Conservation (phyloP, 2,113 vertebrate genomes). For the Lampris megalopsis region DNA sequence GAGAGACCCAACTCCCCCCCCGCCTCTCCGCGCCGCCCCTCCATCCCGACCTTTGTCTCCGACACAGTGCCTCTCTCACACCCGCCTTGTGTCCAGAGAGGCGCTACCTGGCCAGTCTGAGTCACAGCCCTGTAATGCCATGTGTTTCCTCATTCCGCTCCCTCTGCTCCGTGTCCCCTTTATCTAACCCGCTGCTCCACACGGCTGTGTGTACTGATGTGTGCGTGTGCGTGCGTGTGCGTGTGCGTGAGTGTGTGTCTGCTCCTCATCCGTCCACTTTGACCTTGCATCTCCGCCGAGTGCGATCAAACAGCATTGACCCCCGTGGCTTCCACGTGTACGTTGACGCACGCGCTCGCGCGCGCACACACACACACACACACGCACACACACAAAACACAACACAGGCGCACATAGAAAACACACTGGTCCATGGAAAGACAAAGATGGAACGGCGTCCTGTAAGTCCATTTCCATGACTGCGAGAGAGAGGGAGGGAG, state of each 20-base stretch:
- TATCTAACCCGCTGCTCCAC: slow-evolving; percentile 61
- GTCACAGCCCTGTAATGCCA: slow-evolving; percentile 62
- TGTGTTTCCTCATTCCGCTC: slow-evolving; percentile 73
- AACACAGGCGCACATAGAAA: slow-evolving; percentile 11
- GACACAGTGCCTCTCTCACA: slow-evolving; percentile 40
- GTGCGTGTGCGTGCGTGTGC: slow-evolving; percentile 34
- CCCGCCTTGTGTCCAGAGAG: slow-evolving; percentile 38
- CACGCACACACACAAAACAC: slow-evolving; percentile 19
- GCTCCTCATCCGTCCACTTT: slow-evolving; percentile 72
- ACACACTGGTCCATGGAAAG: no score
- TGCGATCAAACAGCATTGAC: slow-evolving; percentile 57
- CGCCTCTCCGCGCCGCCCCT: slow-evolving; percentile 4
- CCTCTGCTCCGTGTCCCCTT: slow-evolving; percentile 49
- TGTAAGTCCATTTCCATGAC: slow-evolving; percentile 43
- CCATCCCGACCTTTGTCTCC: slow-evolving; percentile 39
- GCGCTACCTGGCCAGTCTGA: slow-evolving; percentile 58
- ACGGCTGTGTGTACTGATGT: slow-evolving; percentile 53
- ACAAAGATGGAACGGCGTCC: slow-evolving; percentile 26
- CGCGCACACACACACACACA: slow-evolving; percentile 25
- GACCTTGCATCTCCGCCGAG: slow-evolving; percentile 50
- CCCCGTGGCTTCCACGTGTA: slow-evolving; percentile 36
- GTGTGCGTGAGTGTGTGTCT: slow-evolving; percentile 53
- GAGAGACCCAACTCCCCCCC: slow-evolving; percentile 30
- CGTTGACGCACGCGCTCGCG: slow-evolving; percentile 25
- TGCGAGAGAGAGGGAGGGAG: slow-evolving; percentile 24